phyloP scores from a whole-genome alignment of 2,888 invertebrate species.

The Beris chalybata region DNA sequence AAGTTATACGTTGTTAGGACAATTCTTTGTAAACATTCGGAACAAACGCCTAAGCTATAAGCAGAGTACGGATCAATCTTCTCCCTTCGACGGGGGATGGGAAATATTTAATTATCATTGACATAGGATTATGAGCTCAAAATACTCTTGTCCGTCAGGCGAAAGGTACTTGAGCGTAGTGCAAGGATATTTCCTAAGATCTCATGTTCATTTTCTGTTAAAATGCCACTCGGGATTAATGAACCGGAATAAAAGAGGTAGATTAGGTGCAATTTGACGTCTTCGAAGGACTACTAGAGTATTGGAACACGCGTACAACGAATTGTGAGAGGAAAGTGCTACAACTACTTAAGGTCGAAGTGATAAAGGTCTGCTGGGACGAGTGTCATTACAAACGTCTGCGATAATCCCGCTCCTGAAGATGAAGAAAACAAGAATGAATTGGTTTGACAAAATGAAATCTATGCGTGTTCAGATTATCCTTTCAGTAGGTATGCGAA shows the following conservation, averaged over 20 bases:
- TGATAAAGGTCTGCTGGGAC: too few relatives aligned
- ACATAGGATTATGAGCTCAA: slow-evolving; percentile 27
- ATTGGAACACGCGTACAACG: background rate
- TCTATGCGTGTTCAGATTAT: too few relatives aligned
- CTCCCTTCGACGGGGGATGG: too few relatives aligned
- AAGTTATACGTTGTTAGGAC: slow-evolving; percentile 16
- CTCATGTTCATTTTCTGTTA: slow-evolving; percentile 22
- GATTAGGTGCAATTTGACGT: slow-evolving; percentile 19
- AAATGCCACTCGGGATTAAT: slow-evolving; percentile 16
- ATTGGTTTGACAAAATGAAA: too few relatives aligned
- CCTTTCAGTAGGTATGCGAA: too few relatives aligned
- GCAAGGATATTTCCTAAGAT: background rate
- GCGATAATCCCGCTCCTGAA: too few relatives aligned
- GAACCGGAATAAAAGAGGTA: slow-evolving; percentile 18
- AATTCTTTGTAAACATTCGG: slow-evolving; percentile 27
- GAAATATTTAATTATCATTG: slow-evolving; percentile 31
- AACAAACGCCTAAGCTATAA: background rate
- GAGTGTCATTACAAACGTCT: too few relatives aligned
- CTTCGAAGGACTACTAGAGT: background rate
- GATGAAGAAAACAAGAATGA: too few relatives aligned
- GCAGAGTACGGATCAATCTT: too few relatives aligned
- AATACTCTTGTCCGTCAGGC: slow-evolving; percentile 1
- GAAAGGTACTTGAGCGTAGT: background rate
- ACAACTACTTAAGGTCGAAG: background rate
- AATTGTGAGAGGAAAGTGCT: background rate